Conservation (phyloP, 2,888 invertebrate genomes). For the Mystacides longicornis region DNA sequence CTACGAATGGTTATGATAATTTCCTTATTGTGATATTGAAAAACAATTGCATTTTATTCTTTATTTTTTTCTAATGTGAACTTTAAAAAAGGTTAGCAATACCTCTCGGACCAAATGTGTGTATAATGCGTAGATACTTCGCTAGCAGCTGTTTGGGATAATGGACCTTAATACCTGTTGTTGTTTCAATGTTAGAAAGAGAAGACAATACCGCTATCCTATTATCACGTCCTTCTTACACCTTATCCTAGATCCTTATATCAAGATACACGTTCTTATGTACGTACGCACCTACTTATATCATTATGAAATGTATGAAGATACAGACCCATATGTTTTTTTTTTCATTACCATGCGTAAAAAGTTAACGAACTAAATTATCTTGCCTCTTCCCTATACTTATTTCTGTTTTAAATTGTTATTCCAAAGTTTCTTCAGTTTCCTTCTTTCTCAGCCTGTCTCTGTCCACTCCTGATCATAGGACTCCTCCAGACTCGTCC, state of each 20-base stretch:
- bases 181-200: not conserved
- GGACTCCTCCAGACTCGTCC: too few relatives aligned
- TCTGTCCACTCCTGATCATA: too few relatives aligned
- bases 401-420: too few relatives aligned
- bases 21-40: too few relatives aligned
- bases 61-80: not conserved
- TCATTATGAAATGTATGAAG: not conserved
- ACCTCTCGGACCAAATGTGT: not conserved
- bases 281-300: not conserved
- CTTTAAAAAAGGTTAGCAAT: not conserved
- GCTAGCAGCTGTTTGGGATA: constrained; percentile 2
- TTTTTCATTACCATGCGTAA: too few relatives aligned
- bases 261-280: not conserved
- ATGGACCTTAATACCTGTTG: constrained; percentile 1
- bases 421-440: too few relatives aligned
- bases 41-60: too few relatives aligned
- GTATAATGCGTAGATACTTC: not conserved
- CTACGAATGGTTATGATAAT: too few relatives aligned
- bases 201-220: not conserved
- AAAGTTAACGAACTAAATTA: too few relatives aligned
- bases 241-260: not conserved
- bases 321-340: not conserved
- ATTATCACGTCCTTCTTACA: not conserved
- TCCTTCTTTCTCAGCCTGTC: too few relatives aligned
- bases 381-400: too few relatives aligned